A percentile compares a stretch with the other conserved stretches of the same genome.
phyloP scores from a whole-genome alignment of 2,797 vertebrate species.

The Acanthurus tractus region DNA sequence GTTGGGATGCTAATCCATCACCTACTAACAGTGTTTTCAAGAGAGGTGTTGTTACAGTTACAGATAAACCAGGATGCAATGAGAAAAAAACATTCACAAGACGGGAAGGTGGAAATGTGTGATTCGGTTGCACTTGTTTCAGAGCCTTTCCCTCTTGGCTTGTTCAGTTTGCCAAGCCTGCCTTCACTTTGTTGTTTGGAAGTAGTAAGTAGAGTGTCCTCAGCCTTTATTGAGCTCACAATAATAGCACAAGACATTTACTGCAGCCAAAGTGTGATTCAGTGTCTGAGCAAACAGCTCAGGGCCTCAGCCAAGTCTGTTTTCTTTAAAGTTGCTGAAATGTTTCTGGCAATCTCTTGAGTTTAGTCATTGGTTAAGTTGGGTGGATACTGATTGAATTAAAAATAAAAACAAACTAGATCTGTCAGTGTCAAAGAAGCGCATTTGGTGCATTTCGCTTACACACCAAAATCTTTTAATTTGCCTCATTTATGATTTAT shows the following conservation, averaged over 20 bases:
- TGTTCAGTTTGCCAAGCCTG: conserved; percentile 32
- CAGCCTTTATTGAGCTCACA: conserved; percentile 43
- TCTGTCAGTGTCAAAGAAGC: conserved; percentile 9
- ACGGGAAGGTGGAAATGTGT: conserved; percentile 13
- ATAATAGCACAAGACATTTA: conserved; percentile 53
- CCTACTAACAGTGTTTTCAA: conserved; percentile 33
- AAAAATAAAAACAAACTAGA: conserved; percentile 3
- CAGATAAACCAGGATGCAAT: conserved; percentile 16
- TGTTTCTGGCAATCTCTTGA: conserved; percentile 56
- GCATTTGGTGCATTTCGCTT: conserved; percentile 22
- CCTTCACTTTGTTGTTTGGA: conserved; percentile 55
- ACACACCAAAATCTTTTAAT: conserved; percentile 13
- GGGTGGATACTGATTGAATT: conserved; percentile 18
- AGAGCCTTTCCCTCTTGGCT: conserved; percentile 34
- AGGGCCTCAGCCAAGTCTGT: conserved; percentile 52
- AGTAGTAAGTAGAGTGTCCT: conserved; percentile 36
- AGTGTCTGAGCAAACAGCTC: conserved; percentile 54
- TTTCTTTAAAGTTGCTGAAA: conserved; percentile 60
- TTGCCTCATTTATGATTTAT: not conserved
- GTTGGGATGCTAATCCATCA: conserved; percentile 68
- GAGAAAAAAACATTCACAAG: not conserved
- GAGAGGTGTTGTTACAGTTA: conserved; percentile 27
- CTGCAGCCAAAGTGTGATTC: conserved; percentile 67
- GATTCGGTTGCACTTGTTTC: conserved; percentile 54
- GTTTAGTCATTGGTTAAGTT: conserved; percentile 47